A percentile compares a stretch with the other conserved stretches of the same genome.
Evolutionary conservation across 2,888 invertebrate genomes (phyloP).

Genomic region (Sthenelais limicola): DNA sequence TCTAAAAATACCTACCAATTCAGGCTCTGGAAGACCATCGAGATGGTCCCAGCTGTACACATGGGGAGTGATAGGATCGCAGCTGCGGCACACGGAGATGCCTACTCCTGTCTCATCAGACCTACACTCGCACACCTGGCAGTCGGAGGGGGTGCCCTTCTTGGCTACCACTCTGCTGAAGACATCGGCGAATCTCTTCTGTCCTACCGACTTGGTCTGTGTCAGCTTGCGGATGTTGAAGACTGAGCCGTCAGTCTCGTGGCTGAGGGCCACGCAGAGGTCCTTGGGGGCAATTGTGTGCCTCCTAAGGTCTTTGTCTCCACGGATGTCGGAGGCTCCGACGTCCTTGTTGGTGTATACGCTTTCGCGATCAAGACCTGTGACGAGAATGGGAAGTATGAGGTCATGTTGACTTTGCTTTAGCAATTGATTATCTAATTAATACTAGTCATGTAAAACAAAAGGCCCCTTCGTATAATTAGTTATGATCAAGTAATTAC

Average conservation of each 20-base stretch:
- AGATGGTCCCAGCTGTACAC: constrained; percentile 25
- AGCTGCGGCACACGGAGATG: constrained; percentile 66
- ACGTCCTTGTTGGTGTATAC: constrained; percentile 88
- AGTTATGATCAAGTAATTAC: too few species aligned
- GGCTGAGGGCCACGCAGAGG: constrained; percentile 79
- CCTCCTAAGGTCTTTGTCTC: constrained; percentile 78
- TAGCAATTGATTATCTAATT: too few species aligned
- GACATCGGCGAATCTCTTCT: constrained; percentile 68
- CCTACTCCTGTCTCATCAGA: constrained; percentile 71
- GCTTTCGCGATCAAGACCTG: constrained; percentile 71
- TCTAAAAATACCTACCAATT: constrained; percentile 2
- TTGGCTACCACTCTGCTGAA: constrained; percentile 67
- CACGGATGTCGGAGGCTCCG: constrained; percentile 76
- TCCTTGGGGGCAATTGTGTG: constrained; percentile 63
- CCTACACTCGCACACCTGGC: constrained; percentile 73
- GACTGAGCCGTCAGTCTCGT: constrained; percentile 79
- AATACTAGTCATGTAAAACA: too few species aligned
- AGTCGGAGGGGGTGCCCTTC: constrained; percentile 67
- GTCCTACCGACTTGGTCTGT: constrained; percentile 52
- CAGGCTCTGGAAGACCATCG: constrained; percentile 5
- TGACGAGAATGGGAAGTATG: too few species aligned
- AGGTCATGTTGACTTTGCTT: too few species aligned
- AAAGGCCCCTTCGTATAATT: too few species aligned
- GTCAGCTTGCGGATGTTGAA: constrained; percentile 76
- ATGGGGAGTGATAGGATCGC: constrained; percentile 48